A percentile compares a stretch with the other conserved stretches of the same genome.
Evolutionary conservation across 1,140 invertebrate genomes (phyloP).

Genomic region (Ostrea edulis): DNA sequence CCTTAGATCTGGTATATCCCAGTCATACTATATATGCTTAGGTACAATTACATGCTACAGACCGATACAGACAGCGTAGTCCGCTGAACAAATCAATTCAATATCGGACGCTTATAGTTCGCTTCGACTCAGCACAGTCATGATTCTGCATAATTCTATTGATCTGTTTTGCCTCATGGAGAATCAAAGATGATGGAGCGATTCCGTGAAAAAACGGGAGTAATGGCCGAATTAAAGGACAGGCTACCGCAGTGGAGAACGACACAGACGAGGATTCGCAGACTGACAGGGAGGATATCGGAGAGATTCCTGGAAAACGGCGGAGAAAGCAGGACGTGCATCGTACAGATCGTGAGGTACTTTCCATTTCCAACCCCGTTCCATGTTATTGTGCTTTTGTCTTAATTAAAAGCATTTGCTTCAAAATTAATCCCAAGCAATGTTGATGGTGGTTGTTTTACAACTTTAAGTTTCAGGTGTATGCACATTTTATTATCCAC

Average conservation of each 20-base stretch:
- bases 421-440: too few relatives aligned
- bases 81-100: not conserved
- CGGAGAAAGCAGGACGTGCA: too few relatives aligned
- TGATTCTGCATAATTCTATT: slow-evolving; percentile 36
- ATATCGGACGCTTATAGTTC: not conserved
- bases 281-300: not conserved
- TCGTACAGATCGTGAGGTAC: not conserved
- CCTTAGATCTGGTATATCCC: too few relatives aligned
- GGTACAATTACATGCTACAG: too few relatives aligned
- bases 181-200: slow-evolving; percentile 20
- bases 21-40: too few relatives aligned
- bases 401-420: too few relatives aligned
- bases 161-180: slow-evolving; percentile 20
- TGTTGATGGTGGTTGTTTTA: too few relatives aligned
- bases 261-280: not conserved
- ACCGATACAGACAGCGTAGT: too few relatives aligned
- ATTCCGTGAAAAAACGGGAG: not conserved
- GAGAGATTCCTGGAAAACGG: not conserved
- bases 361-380: not conserved
- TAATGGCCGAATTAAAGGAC: not conserved
- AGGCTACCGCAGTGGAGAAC: not conserved
- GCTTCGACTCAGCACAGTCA: not conserved
- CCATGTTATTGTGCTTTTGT: not conserved
- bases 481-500: too few relatives aligned
- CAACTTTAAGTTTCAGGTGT: too few relatives aligned